Base-by-base conservation (phyloP, 1,140 invertebrate species). In the Polypedilum pembai region DNA sequence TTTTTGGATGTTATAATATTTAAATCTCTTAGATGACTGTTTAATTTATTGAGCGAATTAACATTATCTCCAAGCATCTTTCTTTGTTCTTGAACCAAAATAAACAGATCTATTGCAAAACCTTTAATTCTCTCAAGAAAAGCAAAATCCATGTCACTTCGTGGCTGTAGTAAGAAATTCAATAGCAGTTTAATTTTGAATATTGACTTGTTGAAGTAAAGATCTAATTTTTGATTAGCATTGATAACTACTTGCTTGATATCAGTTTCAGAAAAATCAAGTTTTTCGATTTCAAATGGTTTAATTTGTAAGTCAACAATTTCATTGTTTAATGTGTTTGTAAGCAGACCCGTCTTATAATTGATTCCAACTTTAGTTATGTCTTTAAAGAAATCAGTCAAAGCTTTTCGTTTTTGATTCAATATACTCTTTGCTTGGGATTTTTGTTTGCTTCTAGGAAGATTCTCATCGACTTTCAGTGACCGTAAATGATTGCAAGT, bases 61-160 rank as follows among this genome's bases (percentile, higher is more conserved):
- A 83, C 82, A 1, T 80, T 78, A 0, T 78, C 76, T 0, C 78
- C 75, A 0, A 87, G 75, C 0, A 77, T 77, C 74, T 77, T 78
- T 1, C 86, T 84, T 76, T 87, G 85, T 63, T 81, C 79, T 20
- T 87, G 83, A 5, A 85, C 84, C 74, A 91, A 78, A 0, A 92
- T 76, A 77, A 90, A 83, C 10, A 93, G 78, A 76, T 92, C 88
- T 73, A 86, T 84, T 0, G 89, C 85, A 80, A 91, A 95, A 65
- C 96, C 96, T 83, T 89, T 89, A 76, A 93, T 92, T 74, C 94
- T 86, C 75, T 96, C 92, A 73, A 94, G 88, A 76, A 93, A 92
- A 56, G 88, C 88, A 0, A 89, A 82, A 8, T 92, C 92, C 40
- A 98, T 81, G 78, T 97, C 94, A 77, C 90, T 87, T 41, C 91